These are phyloP conservation scores for Jacana jacana DNA, from an alignment of 2,113 vertebrate genomes.

Conservation along the genomic window DNA sequence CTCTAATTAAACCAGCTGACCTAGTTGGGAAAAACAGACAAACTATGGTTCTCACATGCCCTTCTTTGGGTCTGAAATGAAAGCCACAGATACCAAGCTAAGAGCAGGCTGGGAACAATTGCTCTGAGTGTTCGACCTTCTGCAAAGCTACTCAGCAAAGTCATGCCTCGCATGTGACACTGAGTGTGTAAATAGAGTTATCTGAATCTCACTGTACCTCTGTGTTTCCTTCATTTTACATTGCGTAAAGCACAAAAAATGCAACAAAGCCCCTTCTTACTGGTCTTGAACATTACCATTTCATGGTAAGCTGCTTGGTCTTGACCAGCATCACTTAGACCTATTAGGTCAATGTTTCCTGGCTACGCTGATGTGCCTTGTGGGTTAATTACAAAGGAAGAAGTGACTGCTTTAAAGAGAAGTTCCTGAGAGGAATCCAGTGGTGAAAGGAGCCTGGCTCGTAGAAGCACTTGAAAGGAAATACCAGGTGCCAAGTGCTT, in stretches of 20 bases:
- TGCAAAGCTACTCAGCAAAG: background rate
- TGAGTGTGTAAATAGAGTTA: background rate
- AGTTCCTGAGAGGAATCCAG: conserved; percentile 26
- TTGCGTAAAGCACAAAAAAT: background rate
- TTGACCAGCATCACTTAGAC: background rate
- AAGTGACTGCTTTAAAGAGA: conserved; percentile 49
- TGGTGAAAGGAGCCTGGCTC: conserved; percentile 42
- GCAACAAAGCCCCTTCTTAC: background rate
- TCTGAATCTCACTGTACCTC: background rate
- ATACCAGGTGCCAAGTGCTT: conserved; percentile 59
- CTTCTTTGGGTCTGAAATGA: background rate
- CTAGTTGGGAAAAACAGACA: conserved; percentile 18
- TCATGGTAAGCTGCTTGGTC: background rate
- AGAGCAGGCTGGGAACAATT: background rate
- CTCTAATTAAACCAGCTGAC: conserved; percentile 40
- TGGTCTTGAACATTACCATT: background rate
- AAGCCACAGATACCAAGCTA: background rate
- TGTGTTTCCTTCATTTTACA: background rate
- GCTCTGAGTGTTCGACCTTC: background rate
- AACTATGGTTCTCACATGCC: background rate
- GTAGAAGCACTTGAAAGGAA: conserved; percentile 61
- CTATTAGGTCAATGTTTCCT: background rate
- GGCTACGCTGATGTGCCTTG: background rate
- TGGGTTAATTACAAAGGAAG: conserved; percentile 51
- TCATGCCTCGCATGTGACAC: background rate